These are phyloP conservation scores for Zhengitettix transpicula DNA, from an alignment of 2,888 invertebrate genomes.

Conservation along the genomic window DNA sequence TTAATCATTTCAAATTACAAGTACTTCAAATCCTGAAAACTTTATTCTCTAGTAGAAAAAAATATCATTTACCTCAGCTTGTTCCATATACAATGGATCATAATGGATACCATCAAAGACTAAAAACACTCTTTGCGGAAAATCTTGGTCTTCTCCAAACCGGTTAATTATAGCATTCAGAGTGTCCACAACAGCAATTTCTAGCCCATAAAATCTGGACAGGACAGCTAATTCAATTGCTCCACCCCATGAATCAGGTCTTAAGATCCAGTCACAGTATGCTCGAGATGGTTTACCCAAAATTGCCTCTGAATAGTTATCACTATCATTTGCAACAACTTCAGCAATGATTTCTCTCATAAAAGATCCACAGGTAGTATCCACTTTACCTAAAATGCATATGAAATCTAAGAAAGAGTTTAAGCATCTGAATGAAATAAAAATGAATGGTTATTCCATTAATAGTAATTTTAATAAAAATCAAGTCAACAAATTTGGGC, in stretches of 20 bases:
- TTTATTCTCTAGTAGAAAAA: background rate
- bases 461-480: no score
- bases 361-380: conserved; percentile 50
- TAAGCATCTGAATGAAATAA: no score
- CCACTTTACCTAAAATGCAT: conserved; percentile 36
- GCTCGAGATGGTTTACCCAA: conserved; percentile 68
- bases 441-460: no score
- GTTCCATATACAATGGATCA: conserved; percentile 80
- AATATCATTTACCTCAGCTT: conserved; percentile 44
- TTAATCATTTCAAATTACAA: no score
- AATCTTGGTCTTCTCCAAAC: conserved; percentile 84
- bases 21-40: no score
- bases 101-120: conserved; percentile 94
- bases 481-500: no score
- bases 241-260: conserved; percentile 86
- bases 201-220: conserved; percentile 69
- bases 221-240: conserved; percentile 84
- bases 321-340: conserved; percentile 57
- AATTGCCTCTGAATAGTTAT: conserved; percentile 69
- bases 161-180: conserved; percentile 77
- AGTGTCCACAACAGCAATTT: conserved; percentile 88
- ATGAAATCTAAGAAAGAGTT: no score
- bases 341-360: conserved; percentile 80
- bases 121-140: conserved; percentile 66
- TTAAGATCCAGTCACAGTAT: conserved; percentile 82